Evolutionary conservation across 2,113 vertebrate genomes (phyloP).

Genomic region (Alces alces): DNA sequence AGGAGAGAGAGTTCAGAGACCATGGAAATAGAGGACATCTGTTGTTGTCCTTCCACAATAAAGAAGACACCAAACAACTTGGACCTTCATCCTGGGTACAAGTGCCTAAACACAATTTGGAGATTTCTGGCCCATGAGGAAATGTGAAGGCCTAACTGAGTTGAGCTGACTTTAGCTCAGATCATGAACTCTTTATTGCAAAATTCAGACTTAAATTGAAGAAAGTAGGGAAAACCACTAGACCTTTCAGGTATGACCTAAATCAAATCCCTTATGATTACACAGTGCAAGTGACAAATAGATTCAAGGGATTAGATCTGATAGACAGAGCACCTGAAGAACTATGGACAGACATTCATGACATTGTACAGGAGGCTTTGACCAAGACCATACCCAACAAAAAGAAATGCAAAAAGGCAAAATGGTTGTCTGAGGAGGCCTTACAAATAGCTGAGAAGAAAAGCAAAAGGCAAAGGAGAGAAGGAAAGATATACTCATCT

Average conservation of each 20-base stretch:
- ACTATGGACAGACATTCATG: neutral
- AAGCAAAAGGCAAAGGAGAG: neutral
- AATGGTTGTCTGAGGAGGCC: neutral
- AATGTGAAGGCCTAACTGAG: neutral
- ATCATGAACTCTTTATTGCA: neutral
- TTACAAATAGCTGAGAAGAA: neutral
- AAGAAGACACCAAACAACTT: constrained; percentile 39
- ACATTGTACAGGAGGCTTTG: neutral
- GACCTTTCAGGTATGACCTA: neutral
- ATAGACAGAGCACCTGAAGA: neutral
- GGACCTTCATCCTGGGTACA: neutral
- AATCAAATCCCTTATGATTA: neutral
- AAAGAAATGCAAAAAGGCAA: neutral
- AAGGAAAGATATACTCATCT: neutral
- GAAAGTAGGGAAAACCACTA: neutral
- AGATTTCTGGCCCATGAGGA: neutral
- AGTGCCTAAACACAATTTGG: neutral
- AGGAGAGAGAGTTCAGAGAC: constrained; percentile 12
- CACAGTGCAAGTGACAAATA: neutral
- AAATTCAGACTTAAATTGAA: neutral
- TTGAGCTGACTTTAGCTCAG: neutral
- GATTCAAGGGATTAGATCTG: neutral
- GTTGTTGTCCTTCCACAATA: constrained; percentile 58
- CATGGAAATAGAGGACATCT: constrained; percentile 62
- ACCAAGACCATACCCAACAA: neutral